These are phyloP conservation scores for Rugalucina vietnamica DNA, from an alignment of 2,888 invertebrate genomes.

Conservation along the genomic window DNA sequence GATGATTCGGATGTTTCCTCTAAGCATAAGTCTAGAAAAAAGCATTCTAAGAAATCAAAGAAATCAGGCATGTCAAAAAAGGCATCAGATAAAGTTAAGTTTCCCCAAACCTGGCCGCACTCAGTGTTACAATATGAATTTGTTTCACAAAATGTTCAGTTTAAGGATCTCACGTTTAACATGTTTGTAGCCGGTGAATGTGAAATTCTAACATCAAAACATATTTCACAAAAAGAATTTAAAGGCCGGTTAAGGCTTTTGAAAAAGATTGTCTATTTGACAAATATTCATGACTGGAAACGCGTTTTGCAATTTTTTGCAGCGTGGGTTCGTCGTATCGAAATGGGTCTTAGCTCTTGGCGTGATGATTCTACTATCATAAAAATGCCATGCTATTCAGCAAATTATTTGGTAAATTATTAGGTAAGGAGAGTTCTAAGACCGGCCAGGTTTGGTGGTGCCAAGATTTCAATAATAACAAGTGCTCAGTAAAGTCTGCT, in stretches of 20 bases:
- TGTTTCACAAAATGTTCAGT: not conserved
- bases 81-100: not conserved
- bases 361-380: not conserved
- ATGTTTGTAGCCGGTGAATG: not conserved
- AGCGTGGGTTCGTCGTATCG: not conserved
- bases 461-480: not conserved
- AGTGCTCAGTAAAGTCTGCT: not conserved
- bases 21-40: not conserved
- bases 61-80: not conserved
- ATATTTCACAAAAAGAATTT: not conserved
- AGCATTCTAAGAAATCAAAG: not conserved
- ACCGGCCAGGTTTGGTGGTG: not conserved
- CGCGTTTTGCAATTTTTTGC: not conserved
- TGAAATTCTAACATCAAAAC: not conserved
- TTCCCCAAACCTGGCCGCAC: not conserved
- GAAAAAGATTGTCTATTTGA: not conserved
- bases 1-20: not conserved
- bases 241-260: not conserved
- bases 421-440: not conserved
- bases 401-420: not conserved
- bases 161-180: not conserved
- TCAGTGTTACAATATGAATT: not conserved
- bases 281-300: not conserved
- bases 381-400: not conserved
- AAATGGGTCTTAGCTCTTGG: not conserved